phyloP scores from a whole-genome alignment of 2,113 vertebrate species.

The Silurus meridionalis region DNA sequence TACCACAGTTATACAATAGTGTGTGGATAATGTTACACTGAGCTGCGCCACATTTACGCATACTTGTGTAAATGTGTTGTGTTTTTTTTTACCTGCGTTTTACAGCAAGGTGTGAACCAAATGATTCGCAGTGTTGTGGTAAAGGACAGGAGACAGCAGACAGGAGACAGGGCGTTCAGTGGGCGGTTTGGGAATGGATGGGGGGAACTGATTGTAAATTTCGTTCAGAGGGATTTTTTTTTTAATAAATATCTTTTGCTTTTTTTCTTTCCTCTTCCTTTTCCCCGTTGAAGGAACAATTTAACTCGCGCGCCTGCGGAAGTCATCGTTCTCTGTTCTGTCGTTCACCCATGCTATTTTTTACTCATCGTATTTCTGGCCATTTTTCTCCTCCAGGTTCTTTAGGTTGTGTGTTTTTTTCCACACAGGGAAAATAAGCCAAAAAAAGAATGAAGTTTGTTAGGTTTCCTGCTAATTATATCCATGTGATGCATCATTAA shows the following conservation, averaged over 20 bases:
- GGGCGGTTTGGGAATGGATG: background rate
- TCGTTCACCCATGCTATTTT: slow-evolving; percentile 66
- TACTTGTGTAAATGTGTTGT: background rate
- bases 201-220: slow-evolving; percentile 25
- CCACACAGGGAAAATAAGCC: slow-evolving; percentile 43
- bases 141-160: slow-evolving; percentile 6
- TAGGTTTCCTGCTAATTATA: slow-evolving; percentile 47
- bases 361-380: slow-evolving; percentile 64
- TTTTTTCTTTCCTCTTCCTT: slow-evolving; percentile 64
- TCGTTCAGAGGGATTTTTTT: background rate
- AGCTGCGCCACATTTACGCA: slow-evolving; percentile 34
- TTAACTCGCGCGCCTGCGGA: slow-evolving; percentile 63
- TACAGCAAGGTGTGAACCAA: slow-evolving; percentile 53
- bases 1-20: background rate
- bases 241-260: background rate
- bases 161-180: background rate
- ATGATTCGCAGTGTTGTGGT: slow-evolving; percentile 37
- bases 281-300: slow-evolving; percentile 72
- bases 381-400: slow-evolving; percentile 53
- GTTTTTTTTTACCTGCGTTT: slow-evolving; percentile 38
- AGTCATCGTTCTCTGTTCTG: slow-evolving; percentile 71
- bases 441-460: slow-evolving; percentile 44
- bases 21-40: slow-evolving; percentile 36
- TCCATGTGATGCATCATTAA: slow-evolving; percentile 41
- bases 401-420: slow-evolving; percentile 50